These are phyloP conservation scores for Elachura formosa DNA, from an alignment of 2,113 vertebrate species.

Conservation along the genomic window DNA sequence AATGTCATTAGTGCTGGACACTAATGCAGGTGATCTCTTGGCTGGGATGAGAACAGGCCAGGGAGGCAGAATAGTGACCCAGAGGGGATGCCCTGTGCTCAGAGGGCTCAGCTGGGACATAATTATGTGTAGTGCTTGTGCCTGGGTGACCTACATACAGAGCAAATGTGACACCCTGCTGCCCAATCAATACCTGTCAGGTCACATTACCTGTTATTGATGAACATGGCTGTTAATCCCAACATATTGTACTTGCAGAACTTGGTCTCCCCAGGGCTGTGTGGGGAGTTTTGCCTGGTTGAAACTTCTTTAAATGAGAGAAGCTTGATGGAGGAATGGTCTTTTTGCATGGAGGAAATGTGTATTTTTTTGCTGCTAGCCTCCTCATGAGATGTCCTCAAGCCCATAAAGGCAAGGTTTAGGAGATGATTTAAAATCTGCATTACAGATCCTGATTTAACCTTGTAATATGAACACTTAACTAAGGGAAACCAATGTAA, in stretches of 20 bases:
- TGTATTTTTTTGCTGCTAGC: not conserved
- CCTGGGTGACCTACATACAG: slow-evolving; percentile 18
- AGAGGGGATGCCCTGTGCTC: not conserved
- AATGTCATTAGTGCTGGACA: not conserved
- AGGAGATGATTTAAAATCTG: not conserved
- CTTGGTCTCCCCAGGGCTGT: not conserved
- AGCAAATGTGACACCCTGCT: not conserved
- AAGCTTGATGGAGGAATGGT: not conserved
- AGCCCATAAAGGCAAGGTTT: not conserved
- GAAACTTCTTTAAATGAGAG: not conserved
- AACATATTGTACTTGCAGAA: not conserved
- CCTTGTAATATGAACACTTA: not conserved
- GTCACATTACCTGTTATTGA: slow-evolving; percentile 15
- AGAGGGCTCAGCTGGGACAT: not conserved
- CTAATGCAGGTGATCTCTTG: not conserved
- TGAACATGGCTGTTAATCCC: not conserved
- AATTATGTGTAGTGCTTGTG: not conserved
- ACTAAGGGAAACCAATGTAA: not conserved
- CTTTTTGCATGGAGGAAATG: not conserved
- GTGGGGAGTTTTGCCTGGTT: not conserved
- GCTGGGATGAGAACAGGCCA: not conserved
- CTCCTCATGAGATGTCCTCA: not conserved
- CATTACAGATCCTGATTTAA: not conserved
- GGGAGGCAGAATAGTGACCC: not conserved
- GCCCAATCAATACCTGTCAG: slow-evolving; percentile 4